phyloP scores from a whole-genome alignment of 1,140 invertebrate species.

The Drosophila obscura region DNA sequence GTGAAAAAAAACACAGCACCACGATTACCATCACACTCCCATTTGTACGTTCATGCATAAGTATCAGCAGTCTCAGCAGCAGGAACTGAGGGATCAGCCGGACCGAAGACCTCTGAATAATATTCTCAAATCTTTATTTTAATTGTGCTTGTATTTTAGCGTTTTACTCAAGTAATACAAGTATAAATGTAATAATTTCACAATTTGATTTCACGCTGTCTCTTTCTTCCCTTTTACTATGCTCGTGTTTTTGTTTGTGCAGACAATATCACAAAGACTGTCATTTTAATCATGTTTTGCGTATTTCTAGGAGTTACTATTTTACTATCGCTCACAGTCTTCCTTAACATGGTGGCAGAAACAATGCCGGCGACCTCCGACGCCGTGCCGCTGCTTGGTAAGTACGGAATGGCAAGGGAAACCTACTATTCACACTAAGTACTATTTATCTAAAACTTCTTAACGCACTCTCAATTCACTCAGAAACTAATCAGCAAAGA shows the following conservation, averaged over 20 bases:
- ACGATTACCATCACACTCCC: not conserved
- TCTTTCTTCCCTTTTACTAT: constrained; percentile 6
- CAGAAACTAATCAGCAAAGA: constrained; percentile 50
- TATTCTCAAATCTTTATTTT: constrained; percentile 10
- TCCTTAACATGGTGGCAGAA: constrained; percentile 96
- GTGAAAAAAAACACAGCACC: constrained; percentile 21
- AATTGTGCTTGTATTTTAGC: constrained; percentile 29
- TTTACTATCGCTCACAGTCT: constrained; percentile 99
- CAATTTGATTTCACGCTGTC: constrained; percentile 32
- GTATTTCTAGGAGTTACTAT: constrained; percentile 96
- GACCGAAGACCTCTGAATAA: constrained; percentile 18
- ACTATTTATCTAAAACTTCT: constrained; percentile 25
- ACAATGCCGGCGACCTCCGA: constrained; percentile 93
- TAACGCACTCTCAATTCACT: constrained; percentile 57
- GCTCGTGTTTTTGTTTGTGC: constrained; percentile 1
- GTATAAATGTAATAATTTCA: constrained; percentile 4
- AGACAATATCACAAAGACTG: not conserved
- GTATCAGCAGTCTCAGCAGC: constrained; percentile 36
- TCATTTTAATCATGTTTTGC: constrained; percentile 33
- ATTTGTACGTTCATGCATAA: constrained; percentile 31
- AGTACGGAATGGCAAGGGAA: constrained; percentile 48
- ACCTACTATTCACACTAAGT: not conserved
- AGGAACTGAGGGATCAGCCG: constrained; percentile 33
- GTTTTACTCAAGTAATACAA: not conserved
- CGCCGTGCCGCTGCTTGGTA: constrained; percentile 87